These are phyloP conservation scores for Crotalus helleri DNA, from an alignment of 2,113 vertebrate species.

Conservation along the genomic window DNA sequence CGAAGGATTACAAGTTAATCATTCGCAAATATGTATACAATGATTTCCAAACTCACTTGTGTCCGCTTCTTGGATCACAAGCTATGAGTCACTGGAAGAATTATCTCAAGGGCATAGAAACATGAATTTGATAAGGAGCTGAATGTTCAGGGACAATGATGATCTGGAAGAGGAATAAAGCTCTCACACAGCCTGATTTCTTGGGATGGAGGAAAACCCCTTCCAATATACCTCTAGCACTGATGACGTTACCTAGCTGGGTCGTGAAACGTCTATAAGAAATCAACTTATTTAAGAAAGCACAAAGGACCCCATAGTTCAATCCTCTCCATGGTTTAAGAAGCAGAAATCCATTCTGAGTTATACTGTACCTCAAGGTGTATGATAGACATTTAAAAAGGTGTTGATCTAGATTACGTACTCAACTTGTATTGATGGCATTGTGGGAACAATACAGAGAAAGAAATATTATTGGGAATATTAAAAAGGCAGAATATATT, in stretches of 20 bases:
- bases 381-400: not conserved
- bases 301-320: no score
- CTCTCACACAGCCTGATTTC: not conserved
- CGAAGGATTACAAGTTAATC: slow-evolving; percentile 17
- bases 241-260: not conserved
- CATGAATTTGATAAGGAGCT: not conserved
- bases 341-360: not conserved
- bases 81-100: not conserved
- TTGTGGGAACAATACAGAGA: no score
- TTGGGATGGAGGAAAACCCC: no score
- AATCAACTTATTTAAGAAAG: not conserved
- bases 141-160: not conserved
- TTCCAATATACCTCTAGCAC: not conserved
- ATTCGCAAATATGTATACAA: not conserved
- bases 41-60: not conserved
- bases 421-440: not conserved
- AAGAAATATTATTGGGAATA: no score
- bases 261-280: not conserved
- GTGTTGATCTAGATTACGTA: not conserved
- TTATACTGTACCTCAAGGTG: not conserved
- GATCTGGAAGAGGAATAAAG: not conserved
- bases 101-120: not conserved
- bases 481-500: no score
- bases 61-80: not conserved
- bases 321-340: not conserved